Evolutionary conservation across 2,113 vertebrate species (phyloP).

Genomic region (Onychorhynchus coronatus): DNA sequence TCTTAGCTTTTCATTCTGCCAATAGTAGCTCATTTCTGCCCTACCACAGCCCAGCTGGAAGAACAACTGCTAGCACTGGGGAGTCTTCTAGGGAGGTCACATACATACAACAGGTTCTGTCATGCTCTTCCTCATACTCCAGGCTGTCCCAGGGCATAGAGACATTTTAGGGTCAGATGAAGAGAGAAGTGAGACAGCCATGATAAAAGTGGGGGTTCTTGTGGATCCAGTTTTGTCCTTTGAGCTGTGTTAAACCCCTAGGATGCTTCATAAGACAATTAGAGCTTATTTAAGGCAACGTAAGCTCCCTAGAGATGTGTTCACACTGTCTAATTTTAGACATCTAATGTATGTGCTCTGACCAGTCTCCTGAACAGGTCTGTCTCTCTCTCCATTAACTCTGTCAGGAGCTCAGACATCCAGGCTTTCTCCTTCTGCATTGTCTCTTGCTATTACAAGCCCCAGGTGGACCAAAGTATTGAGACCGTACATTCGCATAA

Average conservation of each 20-base stretch:
- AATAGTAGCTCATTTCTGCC: neutral
- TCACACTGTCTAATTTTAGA: neutral
- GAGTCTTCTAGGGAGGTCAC: neutral
- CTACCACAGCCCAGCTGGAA: neutral
- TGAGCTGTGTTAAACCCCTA: neutral
- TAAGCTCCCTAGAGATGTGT: neutral
- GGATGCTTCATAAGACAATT: neutral
- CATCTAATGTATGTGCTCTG: neutral
- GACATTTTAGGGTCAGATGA: neutral
- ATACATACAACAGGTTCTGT: neutral
- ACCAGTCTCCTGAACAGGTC: neutral
- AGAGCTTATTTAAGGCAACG: neutral
- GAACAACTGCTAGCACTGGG: accelerated
- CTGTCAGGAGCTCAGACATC: neutral
- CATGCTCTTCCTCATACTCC: neutral
- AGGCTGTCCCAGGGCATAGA: neutral
- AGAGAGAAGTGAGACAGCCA: neutral
- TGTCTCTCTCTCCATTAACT: neutral
- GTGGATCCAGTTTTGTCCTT: neutral
- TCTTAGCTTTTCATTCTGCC: neutral
- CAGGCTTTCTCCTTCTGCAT: neutral
- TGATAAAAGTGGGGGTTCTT: neutral
- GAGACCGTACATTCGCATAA: neutral
- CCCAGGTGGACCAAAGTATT: neutral
- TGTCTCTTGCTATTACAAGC: neutral